Conservation (phyloP, 2,888 invertebrate species). For the Plagiodera versicolora region DNA sequence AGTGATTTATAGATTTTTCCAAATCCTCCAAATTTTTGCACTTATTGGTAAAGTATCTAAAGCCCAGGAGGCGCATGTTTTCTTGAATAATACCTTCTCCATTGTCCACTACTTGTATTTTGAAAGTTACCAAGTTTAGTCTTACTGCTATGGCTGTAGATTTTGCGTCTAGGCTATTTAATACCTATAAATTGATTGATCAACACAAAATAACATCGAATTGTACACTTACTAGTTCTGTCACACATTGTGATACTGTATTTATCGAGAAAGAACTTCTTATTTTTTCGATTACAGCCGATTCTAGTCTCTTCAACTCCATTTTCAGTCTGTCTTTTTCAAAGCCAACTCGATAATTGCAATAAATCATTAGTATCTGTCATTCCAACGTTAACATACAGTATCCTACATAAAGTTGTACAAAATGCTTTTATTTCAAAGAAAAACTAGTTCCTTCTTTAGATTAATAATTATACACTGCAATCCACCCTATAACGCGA, state of each 20-base stretch:
- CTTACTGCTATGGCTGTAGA: constrained; percentile 71
- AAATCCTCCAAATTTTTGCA: constrained; percentile 59
- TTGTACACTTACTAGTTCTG: constrained; percentile 62
- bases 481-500: no score
- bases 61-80: constrained; percentile 63
- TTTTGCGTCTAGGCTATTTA: constrained; percentile 71
- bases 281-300: constrained; percentile 58
- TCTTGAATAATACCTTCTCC: constrained; percentile 65
- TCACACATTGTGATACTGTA: constrained; percentile 61
- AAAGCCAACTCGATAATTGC: not conserved
- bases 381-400: not conserved
- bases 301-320: constrained; percentile 45
- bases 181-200: constrained; percentile 56
- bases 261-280: constrained; percentile 62
- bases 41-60: constrained; percentile 68
- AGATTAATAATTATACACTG: no score
- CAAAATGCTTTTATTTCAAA: no score
- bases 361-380: not conserved
- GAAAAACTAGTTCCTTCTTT: no score
- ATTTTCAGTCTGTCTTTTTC: constrained; percentile 33
- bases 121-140: constrained; percentile 61
- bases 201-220: constrained; percentile 2
- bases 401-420: not conserved
- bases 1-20: constrained; percentile 58
- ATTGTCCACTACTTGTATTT: constrained; percentile 77